Evolutionary conservation across 1,140 invertebrate genomes (phyloP).

Genomic region (Fopius arisanus): DNA sequence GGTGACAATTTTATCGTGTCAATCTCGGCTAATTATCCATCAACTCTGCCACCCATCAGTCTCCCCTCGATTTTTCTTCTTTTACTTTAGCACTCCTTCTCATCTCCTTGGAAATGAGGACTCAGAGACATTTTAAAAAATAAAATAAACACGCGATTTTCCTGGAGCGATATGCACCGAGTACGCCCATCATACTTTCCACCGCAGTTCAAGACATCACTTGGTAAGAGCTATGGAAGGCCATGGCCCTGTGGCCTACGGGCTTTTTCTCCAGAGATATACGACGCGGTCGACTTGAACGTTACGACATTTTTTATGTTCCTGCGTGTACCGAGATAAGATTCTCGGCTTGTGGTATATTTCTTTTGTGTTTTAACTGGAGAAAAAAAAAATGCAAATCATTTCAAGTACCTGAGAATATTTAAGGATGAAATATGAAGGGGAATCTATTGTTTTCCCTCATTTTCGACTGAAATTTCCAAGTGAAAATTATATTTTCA

Average conservation of each 20-base stretch:
- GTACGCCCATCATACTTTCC: conserved; percentile 14
- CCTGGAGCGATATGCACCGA: neutral
- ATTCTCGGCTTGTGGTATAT: neutral
- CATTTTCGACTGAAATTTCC: too few species aligned
- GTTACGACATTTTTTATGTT: conserved; percentile 31
- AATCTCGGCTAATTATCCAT: neutral
- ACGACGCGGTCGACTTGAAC: conserved; percentile 19
- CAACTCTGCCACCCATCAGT: neutral
- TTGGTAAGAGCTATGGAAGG: conserved; percentile 1
- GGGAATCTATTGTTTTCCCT: too few species aligned
- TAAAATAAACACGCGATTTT: neutral
- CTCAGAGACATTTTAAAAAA: neutral
- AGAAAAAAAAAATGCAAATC: neutral
- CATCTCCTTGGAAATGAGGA: neutral
- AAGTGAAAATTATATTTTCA: too few species aligned
- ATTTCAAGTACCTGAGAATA: neutral
- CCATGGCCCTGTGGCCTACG: conserved; percentile 19
- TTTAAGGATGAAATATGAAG: too few species aligned
- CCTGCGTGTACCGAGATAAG: neutral
- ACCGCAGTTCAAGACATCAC: neutral
- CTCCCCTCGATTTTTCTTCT: neutral
- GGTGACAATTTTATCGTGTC: conserved; percentile 7
- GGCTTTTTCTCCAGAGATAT: conserved; percentile 26
- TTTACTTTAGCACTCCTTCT: too few species aligned
- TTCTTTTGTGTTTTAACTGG: neutral